Evolutionary conservation across 2,888 invertebrate genomes (phyloP), one percentile per base, ranked within the genome.

Genomic region (Aleiodes testaceus): DNA sequence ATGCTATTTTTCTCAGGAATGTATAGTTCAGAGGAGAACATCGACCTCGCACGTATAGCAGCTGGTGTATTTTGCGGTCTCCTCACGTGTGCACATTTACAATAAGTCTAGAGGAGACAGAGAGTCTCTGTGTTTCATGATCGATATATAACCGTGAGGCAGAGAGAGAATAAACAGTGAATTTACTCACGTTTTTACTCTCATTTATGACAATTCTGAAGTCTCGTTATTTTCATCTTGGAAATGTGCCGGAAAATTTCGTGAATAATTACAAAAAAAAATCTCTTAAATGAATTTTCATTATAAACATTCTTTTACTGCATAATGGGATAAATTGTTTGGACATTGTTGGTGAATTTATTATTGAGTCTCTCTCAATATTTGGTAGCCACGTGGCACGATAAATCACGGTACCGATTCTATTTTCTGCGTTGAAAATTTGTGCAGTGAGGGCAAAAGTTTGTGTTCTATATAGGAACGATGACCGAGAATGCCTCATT

Each of bases 31-130:
- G 55, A 49, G 26, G 49, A 68, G 61, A 68, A 68, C 68, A 49
- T 68, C 68, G 68, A 68, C 68, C 68, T 68, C 52, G 66, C 36
- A 30, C 55, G 3, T 36, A 36, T 12, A 36, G 47, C 59, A 59
- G 66, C 52, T 52, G 66, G 50, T 26, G 53, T 47, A 53, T 49
- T 67, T 44, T 67, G 16, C 12, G 18, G 42, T 42, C 18, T 11
- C n/a, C 49, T 64, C 36, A 36, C 36, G 36, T 36, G 36, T 36
- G 36, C 36, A 36, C 36, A 36, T 36, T 36, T 36, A 6, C 36
- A 36, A 36, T 36, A 36, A 36, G 11, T 11, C 36, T 36, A 36
- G 36, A 36, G 36, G 36, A 36, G 36, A 36, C 36, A 36, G 36
- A 36, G 36, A 36, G 36, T 36, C 36, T 36, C 36, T 36, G 7